A percentile compares a stretch with the other conserved stretches of the same genome.
Evolutionary conservation across 2,113 vertebrate species (phyloP).

Genomic region (Pangasianodon gigas): DNA sequence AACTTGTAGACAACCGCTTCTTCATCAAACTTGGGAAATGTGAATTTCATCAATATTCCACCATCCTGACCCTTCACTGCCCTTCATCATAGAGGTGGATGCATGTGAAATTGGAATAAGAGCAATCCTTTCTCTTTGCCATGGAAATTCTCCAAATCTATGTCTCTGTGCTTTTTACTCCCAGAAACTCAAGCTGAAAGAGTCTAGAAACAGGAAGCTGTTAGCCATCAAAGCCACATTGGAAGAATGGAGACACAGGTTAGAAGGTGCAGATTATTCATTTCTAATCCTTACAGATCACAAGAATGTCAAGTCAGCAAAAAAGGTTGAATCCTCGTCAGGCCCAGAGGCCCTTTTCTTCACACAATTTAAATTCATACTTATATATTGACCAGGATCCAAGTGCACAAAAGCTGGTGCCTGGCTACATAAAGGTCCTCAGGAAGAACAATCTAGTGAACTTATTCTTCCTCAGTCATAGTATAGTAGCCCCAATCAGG

Average conservation of each 20-base stretch:
- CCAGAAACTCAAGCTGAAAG: neutral
- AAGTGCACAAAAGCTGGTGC: neutral
- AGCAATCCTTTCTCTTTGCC: neutral
- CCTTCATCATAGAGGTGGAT: neutral
- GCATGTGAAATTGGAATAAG: neutral
- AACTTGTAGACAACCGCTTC: neutral
- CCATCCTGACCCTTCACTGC: neutral
- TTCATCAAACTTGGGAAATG: neutral
- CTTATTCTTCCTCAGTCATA: neutral
- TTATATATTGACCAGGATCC: neutral
- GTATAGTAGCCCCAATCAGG: neutral
- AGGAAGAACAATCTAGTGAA: neutral
- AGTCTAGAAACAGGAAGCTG: neutral
- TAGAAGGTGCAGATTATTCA: neutral
- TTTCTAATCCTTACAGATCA: neutral
- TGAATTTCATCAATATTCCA: neutral
- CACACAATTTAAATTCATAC: neutral
- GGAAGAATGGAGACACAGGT: neutral
- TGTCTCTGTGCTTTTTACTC: neutral
- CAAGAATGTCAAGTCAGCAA: slow-evolving; percentile 1
- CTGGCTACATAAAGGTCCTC: neutral
- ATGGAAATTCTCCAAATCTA: neutral
- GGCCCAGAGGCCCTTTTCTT: neutral
- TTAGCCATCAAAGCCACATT: neutral
- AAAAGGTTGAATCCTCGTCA: neutral